Conservation (phyloP, 2,888 invertebrate genomes). For the Clusia tigrina region DNA sequence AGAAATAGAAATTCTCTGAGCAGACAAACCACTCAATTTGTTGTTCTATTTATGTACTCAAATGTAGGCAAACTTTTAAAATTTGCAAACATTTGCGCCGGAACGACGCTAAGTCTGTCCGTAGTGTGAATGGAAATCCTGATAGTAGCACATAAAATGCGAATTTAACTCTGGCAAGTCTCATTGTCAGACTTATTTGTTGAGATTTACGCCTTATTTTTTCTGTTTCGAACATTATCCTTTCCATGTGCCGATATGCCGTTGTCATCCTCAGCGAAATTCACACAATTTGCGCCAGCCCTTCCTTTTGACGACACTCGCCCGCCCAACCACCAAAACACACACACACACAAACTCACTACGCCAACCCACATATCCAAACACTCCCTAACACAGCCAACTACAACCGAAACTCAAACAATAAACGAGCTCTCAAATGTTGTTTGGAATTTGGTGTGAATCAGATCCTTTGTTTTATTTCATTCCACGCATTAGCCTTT, state of each 20-base stretch:
- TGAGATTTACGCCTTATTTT: conserved; percentile 43
- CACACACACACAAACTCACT: background rate
- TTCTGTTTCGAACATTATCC: background rate
- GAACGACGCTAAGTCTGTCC: background rate
- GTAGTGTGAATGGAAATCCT: background rate
- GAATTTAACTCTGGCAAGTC: conserved; percentile 39
- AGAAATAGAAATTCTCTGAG: too few relatives aligned
- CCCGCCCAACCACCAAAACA: background rate
- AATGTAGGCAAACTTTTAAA: too few relatives aligned
- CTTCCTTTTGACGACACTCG: background rate
- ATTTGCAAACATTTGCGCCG: background rate
- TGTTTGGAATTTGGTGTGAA: conserved; percentile 26
- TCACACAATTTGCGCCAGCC: background rate
- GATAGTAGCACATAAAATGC: background rate
- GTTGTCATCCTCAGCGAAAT: background rate
- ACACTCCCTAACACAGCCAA: background rate
- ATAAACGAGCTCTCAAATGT: conserved; percentile 33
- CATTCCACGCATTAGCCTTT: conserved; percentile 19
- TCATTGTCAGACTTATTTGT: conserved; percentile 42
- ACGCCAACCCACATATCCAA: background rate
- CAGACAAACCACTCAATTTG: too few relatives aligned
- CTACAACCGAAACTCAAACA: conserved; percentile 27
- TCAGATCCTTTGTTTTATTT: conserved; percentile 20
- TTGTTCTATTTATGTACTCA: too few relatives aligned
- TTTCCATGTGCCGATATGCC: background rate